These are phyloP conservation scores for Scaptomyza flava DNA, from an alignment of 2,888 invertebrate species.

Conservation along the genomic window DNA sequence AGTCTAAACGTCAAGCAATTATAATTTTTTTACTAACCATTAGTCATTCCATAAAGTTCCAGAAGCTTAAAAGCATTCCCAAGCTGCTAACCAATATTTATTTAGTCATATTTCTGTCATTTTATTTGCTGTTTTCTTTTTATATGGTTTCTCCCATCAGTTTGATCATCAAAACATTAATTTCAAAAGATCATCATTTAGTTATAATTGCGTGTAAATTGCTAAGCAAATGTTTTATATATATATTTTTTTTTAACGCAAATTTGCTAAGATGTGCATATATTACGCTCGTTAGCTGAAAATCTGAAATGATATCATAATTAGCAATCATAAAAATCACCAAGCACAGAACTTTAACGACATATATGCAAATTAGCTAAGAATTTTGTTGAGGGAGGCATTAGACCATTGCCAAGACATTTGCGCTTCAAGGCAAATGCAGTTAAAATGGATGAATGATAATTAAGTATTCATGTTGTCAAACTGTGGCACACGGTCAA, in stretches of 20 bases:
- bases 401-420: conserved; percentile 26
- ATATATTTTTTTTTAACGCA: conserved; percentile 14
- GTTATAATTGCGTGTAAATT: conserved; percentile 52
- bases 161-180: conserved; percentile 12
- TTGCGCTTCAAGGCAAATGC: conserved; percentile 35
- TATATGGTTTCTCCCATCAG: conserved; percentile 16
- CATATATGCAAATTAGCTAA: conserved; percentile 39
- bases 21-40: neutral
- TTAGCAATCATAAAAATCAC: conserved; percentile 13
- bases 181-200: conserved; percentile 30
- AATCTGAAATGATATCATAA: conserved; percentile 55
- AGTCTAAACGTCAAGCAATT: neutral
- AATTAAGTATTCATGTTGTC: conserved; percentile 12
- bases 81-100: conserved; percentile 21
- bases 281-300: conserved; percentile 30
- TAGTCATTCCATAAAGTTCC: conserved; percentile 8
- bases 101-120: conserved; percentile 32
- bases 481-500: conserved; percentile 41
- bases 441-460: neutral
- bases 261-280: conserved; percentile 42
- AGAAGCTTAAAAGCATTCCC: conserved; percentile 2
- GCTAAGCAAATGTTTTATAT: conserved; percentile 32
- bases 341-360: conserved; percentile 17
- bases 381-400: conserved; percentile 10
- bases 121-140: conserved; percentile 2